A percentile compares a stretch with the other conserved stretches of the same genome.
These are phyloP conservation scores for Onychomys leucogaster DNA, from an alignment of 2,797 vertebrate genomes.

Conservation along the genomic window DNA sequence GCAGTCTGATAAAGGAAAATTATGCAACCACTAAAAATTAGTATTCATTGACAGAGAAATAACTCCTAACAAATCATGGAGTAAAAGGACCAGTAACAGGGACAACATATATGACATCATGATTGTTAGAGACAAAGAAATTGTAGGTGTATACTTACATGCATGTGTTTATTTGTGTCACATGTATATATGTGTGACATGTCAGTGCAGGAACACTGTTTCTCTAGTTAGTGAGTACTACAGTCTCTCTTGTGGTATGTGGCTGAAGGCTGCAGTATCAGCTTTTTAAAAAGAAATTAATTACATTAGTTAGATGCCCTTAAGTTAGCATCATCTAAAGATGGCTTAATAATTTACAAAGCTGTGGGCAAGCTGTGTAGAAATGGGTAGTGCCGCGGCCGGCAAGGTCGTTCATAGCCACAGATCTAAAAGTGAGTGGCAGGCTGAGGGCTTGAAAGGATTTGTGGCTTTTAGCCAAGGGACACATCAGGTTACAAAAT, in stretches of 20 bases:
- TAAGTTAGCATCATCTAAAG: constrained; percentile 38
- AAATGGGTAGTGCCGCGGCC: not conserved
- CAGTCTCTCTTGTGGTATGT: not conserved
- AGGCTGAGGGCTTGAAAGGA: not conserved
- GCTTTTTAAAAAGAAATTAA: constrained; percentile 24
- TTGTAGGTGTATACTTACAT: not conserved
- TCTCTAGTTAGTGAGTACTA: not conserved
- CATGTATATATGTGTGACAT: not conserved
- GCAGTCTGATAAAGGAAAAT: not conserved
- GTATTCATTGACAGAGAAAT: not conserved
- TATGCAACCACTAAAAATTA: constrained; percentile 40
- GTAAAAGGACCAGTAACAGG: not conserved
- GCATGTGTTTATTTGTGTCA: not conserved
- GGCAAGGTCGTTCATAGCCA: no score
- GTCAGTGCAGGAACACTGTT: not conserved
- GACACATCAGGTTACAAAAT: not conserved
- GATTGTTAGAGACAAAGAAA: not conserved
- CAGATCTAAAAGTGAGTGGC: not conserved
- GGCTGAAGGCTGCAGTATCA: not conserved
- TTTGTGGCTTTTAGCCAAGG: not conserved
- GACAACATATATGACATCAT: not conserved
- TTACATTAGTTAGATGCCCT: not conserved
- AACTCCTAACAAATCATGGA: not conserved
- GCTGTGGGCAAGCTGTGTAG: not conserved
- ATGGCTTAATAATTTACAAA: constrained; percentile 4